Base-by-base conservation (phyloP, 2,113 vertebrate species). In the Climacteris rufus region DNA sequence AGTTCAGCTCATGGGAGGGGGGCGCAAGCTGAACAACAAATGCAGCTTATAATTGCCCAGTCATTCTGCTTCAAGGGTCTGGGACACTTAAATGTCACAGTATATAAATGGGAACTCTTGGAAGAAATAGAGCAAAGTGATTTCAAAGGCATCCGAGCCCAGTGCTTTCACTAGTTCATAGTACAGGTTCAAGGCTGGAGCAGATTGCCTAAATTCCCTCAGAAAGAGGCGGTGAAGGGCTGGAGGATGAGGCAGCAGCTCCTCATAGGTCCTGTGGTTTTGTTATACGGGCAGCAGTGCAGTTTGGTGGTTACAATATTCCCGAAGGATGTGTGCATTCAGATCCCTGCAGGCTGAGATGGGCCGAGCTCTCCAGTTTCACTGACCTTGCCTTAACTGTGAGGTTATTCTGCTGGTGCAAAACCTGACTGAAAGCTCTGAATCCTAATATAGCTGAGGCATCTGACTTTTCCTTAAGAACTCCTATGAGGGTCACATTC, bases 31-130 rank as follows among this genome's bases (percentile, higher is more conserved):
- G 80, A 87, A 94, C 81, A 89, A 89, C 72, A 88, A 88, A 95
- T 37, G 40, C 22, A 13, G 65, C 61, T 86, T 82, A 68, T 94
- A 95, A 95, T 96, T 94, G 94, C 87, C 95, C 87, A 77, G 79
- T 57, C 7, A 12, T 95, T 94, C 96, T 91, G 90, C 94, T 95
- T 69, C 10, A 5, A 80, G 81, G 65, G 70, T 82, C 89, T 85
- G 82, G 83, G 91, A 86, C 82, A 90, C 83, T 90, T 68, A 94
- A 97, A 95, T 96, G 90, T 95, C 95, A 96, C 76, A 44, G 71
- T 66, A n/a, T 70, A 83, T 86, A 95, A 89, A 88, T 80, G 81
- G 93, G 92, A 93, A 75, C 61, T 65, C 56, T 53, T 84, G 60
- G 64, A 75, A 93, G 90, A 95, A 96, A 77, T 37, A 76, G 93